Conservation (phyloP, 2,797 vertebrate genomes). For the Malacoraja senta region DNA sequence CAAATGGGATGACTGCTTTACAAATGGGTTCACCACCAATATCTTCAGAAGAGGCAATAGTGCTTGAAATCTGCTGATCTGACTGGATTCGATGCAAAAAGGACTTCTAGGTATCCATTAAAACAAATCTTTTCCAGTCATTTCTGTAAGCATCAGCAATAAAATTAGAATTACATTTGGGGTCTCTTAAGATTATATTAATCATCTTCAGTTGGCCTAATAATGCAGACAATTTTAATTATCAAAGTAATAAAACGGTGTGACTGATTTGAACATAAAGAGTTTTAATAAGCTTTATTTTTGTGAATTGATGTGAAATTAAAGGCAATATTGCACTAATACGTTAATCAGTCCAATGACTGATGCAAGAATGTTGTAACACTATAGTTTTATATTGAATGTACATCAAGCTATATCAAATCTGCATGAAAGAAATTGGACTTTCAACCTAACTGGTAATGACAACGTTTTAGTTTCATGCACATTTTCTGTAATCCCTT, state of each 20-base stretch:
- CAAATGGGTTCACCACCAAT: not conserved
- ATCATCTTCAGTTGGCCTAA: not conserved
- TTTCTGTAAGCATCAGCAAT: not conserved
- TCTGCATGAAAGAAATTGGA: too few relatives aligned
- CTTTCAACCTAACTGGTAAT: too few relatives aligned
- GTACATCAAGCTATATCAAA: too few relatives aligned
- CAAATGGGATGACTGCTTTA: not conserved
- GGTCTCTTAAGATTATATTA: not conserved
- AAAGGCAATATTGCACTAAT: not conserved
- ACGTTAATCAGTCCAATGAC: not conserved
- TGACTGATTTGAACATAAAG: not conserved
- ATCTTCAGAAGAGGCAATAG: not conserved
- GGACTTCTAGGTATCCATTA: not conserved
- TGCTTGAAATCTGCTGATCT: slow-evolving; percentile 1
- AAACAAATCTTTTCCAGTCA: not conserved
- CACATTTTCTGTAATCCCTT: too few relatives aligned
- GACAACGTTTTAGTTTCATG: too few relatives aligned
- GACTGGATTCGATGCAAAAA: not conserved
- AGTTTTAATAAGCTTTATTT: not conserved
- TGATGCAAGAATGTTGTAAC: not conserved
- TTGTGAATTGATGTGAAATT: not conserved
- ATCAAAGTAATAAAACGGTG: not conserved
- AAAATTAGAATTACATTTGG: slow-evolving; percentile 9
- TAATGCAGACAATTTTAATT: not conserved
- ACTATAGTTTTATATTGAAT: not conserved